Evolutionary conservation across 2,888 invertebrate species (phyloP), one percentile per base, ranked within the genome.

Genomic region (Chouioia cunea): DNA sequence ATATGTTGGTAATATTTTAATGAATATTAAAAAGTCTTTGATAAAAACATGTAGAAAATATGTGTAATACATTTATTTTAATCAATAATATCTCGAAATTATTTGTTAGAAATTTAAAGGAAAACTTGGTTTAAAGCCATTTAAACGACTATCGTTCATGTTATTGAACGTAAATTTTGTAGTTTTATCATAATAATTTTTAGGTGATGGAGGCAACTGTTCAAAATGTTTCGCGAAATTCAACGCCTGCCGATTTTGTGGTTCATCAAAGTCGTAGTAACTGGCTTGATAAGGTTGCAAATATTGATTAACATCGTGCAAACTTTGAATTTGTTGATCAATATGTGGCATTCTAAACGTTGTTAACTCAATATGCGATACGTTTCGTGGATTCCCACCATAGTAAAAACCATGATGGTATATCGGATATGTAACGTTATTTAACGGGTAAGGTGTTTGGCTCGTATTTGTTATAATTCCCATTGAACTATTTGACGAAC

Each of bases 361-460:
- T 2, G 82, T 83, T 2, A 82, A 70, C 2, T 76, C 77, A 0
- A 83, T 12, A 22, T 81, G 70, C 0, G 76, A 73, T 20, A 83
- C 62, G 10, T 79, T 71, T 65, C 83, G 84, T 0, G 83, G 79
- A 74, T 76, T 71, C 27, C 85, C 84, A 4, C 79, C 79, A 48
- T 82, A 83, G 56, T 83, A 83, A 18, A 71, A 68, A 18, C 60
- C 65, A 4, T 81, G 82, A 43, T 71, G 36, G 57, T 74, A 71
- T 0, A 67, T 27, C 0, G 76, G 59, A 64, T 66, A 66, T 1
- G 20, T 59, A 1, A 74, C 76, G 18, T 8, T 46, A 62, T 76
- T 75, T 48, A 12, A 36, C 10, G 36, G 36, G 36, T 36, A 36
- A 6, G 36, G 36, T 12, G 36, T 36, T 36, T 36, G 36, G 10